Evolutionary conservation across 2,888 invertebrate species (phyloP), one percentile per base, ranked within the genome.

Genomic region (Habroteleia sp.): DNA sequence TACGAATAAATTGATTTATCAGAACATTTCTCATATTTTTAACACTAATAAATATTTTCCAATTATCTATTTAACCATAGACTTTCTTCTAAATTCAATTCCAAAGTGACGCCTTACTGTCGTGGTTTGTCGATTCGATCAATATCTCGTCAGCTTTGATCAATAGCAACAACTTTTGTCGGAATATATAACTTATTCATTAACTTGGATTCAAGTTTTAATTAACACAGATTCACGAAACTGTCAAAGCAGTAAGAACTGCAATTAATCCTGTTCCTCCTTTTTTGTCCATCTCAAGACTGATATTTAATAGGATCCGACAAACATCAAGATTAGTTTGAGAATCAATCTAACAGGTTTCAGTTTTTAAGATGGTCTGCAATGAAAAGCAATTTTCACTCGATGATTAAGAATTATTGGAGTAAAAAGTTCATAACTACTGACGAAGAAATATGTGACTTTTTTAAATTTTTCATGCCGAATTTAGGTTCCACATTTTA

Each of bases 111-210:
- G n/a, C n/a, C n/a, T n/a, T n/a, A n/a, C n/a, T n/a, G n/a, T n/a
- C n/a, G n/a, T n/a, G n/a, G n/a, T n/a, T n/a, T n/a, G n/a, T n/a
- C n/a, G n/a, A n/a, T n/a, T 29, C 44, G 27, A 39, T 35, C 52
- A 33, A 42, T 52, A 52, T 8, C 29, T 20, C 13, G 17, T 39
- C 39, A 39, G 25, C 1, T 42, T 6, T 62, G n/a, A 14, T 42
- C 23, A 54, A 41, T n/a, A 4, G 3, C 4, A 3, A 2, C 4
- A 20, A 41, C 20, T 41, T 41, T 23, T 41, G 7, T 41, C 41
- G 10, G 23, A 20, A 50, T 63, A 63, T 50, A 50, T 50, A 50
- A 62, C 48, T 62, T 39, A 62, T 60, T 44, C 17, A 27, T 46
- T 27, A 17, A 27, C 16, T 48, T 31, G 5, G 37, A 39, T 11